These are phyloP conservation scores for Leuciscus waleckii DNA, from an alignment of 2,797 vertebrate species.

Conservation along the genomic window DNA sequence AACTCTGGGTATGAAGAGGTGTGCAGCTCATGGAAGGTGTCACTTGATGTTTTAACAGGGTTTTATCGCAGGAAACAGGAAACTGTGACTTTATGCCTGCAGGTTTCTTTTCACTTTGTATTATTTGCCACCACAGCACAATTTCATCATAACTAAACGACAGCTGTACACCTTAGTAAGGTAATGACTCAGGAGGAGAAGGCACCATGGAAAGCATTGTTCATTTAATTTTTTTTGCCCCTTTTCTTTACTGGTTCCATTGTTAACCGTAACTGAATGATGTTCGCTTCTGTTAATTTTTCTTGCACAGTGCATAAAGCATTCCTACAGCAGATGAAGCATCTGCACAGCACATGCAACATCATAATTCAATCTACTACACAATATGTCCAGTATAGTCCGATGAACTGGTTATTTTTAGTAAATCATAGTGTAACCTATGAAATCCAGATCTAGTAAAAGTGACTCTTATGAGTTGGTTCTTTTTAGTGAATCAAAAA, in stretches of 20 bases:
- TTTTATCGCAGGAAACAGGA: slow-evolving; percentile 8
- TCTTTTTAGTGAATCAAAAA: background rate
- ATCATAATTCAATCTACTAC: background rate
- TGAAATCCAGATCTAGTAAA: background rate
- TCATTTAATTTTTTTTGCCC: background rate
- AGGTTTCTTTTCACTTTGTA: background rate
- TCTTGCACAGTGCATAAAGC: background rate
- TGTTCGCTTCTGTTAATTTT: background rate
- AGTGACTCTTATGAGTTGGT: background rate
- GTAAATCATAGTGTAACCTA: background rate
- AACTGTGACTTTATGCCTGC: background rate
- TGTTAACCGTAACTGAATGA: background rate
- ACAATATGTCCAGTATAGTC: background rate
- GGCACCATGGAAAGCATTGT: background rate
- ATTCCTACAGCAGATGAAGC: background rate
- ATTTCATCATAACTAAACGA: background rate
- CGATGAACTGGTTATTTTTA: background rate
- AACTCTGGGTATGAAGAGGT: slow-evolving; percentile 9
- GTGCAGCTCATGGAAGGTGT: slow-evolving; percentile 4
- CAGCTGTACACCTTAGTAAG: background rate
- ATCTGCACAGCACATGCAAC: background rate
- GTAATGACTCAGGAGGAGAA: slow-evolving; percentile 3
- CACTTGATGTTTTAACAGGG: slow-evolving; percentile 7
- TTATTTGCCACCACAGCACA: slow-evolving; percentile 4
- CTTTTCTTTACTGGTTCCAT: background rate